A percentile compares a stretch with the other conserved stretches of the same genome.
phyloP scores from a whole-genome alignment of 2,797 vertebrate species.

The Salarias fasciatus region DNA sequence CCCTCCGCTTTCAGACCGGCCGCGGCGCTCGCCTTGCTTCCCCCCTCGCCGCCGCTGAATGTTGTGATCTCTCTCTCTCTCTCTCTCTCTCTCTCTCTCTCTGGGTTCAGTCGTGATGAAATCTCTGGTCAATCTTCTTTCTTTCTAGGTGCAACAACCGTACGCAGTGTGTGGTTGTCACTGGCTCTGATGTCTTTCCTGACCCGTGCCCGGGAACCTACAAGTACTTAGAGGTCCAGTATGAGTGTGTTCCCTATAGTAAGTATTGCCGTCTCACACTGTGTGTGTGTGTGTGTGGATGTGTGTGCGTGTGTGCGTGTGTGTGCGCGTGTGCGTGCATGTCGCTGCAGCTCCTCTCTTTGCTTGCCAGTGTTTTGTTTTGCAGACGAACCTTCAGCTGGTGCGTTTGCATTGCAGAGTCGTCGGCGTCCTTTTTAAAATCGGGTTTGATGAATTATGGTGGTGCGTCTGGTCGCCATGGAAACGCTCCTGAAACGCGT shows the following conservation, averaged over 20 bases:
- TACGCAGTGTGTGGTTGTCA: slow-evolving; percentile 99
- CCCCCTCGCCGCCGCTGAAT: slow-evolving; percentile 50
- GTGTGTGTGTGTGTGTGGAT: slow-evolving; percentile 57
- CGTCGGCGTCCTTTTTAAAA: no score
- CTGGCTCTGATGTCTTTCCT: slow-evolving; percentile 98
- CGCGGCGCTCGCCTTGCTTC: slow-evolving; percentile 1
- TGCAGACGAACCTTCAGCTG: slow-evolving; percentile 19
- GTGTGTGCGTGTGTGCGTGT: neutral
- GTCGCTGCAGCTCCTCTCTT: slow-evolving; percentile 34
- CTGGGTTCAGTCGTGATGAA: slow-evolving; percentile 74
- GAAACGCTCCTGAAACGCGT: no score
- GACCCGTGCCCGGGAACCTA: slow-evolving; percentile 99
- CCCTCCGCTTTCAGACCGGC: no score
- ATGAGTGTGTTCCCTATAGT: slow-evolving; percentile 99
- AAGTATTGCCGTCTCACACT: slow-evolving; percentile 88
- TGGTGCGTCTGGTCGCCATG: no score
- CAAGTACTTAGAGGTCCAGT: slow-evolving; percentile 99
- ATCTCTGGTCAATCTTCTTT: slow-evolving; percentile 76
- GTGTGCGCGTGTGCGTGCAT: neutral
- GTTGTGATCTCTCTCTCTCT: no score
- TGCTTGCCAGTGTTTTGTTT: slow-evolving; percentile 27
- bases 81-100: no score
- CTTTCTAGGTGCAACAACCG: slow-evolving; percentile 97
- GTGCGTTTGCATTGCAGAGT: no score
- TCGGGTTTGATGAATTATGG: no score